Percentiles rank a stretch among this genome's conserved stretches.
Evolutionary conservation across 1,140 invertebrate species (phyloP).

Genomic region (Sycophaga agraensis): DNA sequence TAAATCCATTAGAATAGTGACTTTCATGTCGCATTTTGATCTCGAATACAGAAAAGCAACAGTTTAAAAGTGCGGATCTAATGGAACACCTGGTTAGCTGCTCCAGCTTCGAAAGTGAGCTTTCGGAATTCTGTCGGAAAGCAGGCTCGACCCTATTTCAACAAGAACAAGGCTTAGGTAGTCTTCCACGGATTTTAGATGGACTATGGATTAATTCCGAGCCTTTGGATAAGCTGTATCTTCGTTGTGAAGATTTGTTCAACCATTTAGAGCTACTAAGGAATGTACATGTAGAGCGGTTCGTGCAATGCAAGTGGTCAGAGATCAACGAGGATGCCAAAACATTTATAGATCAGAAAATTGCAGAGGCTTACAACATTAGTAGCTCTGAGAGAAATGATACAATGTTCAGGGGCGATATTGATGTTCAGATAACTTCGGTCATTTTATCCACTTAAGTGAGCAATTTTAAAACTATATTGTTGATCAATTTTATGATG

Average conservation of each 20-base stretch:
- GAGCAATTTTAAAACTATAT: no score
- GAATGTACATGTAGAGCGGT: not conserved
- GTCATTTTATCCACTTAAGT: no score
- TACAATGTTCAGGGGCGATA: not conserved
- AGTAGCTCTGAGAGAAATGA: no score
- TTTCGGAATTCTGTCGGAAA: not conserved
- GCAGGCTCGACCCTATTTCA: not conserved
- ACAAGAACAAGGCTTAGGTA: not conserved
- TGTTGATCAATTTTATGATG: no score
- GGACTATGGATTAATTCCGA: conserved; percentile 10
- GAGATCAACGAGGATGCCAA: not conserved
- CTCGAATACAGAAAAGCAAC: not conserved
- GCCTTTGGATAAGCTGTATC: not conserved
- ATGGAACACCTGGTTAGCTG: not conserved
- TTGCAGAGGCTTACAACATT: no score
- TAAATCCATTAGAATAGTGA: no score
- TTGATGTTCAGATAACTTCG: conserved; percentile 1
- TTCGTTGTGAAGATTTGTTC: not conserved
- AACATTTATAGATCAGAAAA: no score
- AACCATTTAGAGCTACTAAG: not conserved
- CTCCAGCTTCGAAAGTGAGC: not conserved
- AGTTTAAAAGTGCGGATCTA: not conserved
- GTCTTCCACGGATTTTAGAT: not conserved
- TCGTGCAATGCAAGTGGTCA: conserved; percentile 3
- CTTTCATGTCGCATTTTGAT: no score